Base-by-base conservation (phyloP, 2,888 invertebrate genomes). In the Anthrax anthrax region DNA sequence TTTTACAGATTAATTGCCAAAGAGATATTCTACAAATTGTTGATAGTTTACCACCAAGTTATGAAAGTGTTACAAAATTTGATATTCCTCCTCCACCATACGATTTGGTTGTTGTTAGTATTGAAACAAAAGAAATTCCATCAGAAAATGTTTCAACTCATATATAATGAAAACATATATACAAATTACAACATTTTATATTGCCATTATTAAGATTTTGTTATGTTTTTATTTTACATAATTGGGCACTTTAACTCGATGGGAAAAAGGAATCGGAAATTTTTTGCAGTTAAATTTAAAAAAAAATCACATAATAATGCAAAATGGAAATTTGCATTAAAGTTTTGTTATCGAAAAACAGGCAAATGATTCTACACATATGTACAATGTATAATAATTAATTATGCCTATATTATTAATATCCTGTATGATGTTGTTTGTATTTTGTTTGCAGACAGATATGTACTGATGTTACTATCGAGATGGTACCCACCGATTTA, bases 31-130 rank as follows among this genome's bases (percentile, higher is more conserved):
- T 67, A 39, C 58, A 65, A 37, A 61, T 64, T 50, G 62, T 67
- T 42, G 67, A 66, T 47, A 59, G 61, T 34, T 51, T 67, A 52
- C 70, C 70, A 17, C 70, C 70, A 6, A 70, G 69, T 49, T 70
- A 70, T 47, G 70, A 70, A 1, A 64, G 63, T 36, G 66, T 67
- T 32, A 62, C 67, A 2, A 66, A 64, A 42, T 65, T 57, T 46
- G 69, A 69, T 54, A 56, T 64, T 18, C 69, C 68, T 9, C 69
- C 69, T 16, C 70, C 70, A 17, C 55, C 70, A 3, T 70, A 70
- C 47, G 63, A 65, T 41, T 63, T 66, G 39, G 54, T 69, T 23
- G 59, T 65, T n/a, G 57, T 68, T 44, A 60, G 64, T 43, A 52
- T 65, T 57, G 65, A 61, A 41, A 46, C 41, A 13, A 46, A 46